Evolutionary conservation across 2,888 invertebrate genomes (phyloP).

Genomic region (Rhyacophila evoluta): DNA sequence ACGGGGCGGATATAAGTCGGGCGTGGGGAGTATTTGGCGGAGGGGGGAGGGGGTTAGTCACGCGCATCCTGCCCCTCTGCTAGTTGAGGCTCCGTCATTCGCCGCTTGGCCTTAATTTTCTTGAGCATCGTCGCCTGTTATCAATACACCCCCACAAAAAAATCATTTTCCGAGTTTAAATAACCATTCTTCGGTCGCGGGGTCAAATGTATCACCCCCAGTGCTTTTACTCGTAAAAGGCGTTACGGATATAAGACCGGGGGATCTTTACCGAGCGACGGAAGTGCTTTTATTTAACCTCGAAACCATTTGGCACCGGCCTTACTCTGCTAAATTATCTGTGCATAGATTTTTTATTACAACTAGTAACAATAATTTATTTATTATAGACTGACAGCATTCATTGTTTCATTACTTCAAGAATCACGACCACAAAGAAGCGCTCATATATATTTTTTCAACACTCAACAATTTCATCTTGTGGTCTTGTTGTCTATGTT

Average conservation of each 20-base stretch:
- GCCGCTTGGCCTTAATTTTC: conserved; percentile 99
- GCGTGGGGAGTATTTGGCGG: conserved; percentile 59
- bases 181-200: background rate
- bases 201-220: background rate
- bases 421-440: conserved; percentile 3
- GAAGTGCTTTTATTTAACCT: background rate
- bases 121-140: conserved; percentile 99
- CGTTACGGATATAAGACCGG: background rate
- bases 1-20: conserved; percentile 55
- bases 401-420: background rate
- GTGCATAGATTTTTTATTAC: conserved; percentile 13
- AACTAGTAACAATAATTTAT: background rate
- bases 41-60: conserved; percentile 66
- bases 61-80: conserved; percentile 77
- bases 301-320: background rate
- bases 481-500: background rate
- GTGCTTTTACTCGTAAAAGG: conserved; percentile 6
- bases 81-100: conserved; percentile 87
- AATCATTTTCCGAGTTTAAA: conserved; percentile 25
- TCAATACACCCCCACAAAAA: conserved; percentile 54
- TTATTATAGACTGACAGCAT: background rate
- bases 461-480: background rate
- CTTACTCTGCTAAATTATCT: background rate
- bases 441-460: background rate
- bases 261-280: background rate